These are phyloP conservation scores for Coenonympha arcania DNA, from an alignment of 2,888 invertebrate genomes.

Conservation along the genomic window DNA sequence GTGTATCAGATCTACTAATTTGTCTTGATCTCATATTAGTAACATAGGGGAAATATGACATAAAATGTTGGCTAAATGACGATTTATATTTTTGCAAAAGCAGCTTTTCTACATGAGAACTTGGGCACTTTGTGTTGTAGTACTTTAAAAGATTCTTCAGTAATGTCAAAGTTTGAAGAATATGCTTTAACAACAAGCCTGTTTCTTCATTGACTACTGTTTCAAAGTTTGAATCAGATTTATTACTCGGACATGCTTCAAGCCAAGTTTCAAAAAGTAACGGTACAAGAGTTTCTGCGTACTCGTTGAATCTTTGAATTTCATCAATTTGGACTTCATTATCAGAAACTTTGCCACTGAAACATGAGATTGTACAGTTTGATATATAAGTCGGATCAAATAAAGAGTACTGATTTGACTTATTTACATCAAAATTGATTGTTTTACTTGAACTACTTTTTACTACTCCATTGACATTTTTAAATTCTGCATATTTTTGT, in stretches of 20 bases:
- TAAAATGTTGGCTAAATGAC: slow-evolving; percentile 71
- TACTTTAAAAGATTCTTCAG: slow-evolving; percentile 68
- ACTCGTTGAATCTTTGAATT: slow-evolving; percentile 72
- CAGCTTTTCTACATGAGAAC: slow-evolving; percentile 58
- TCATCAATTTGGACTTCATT: slow-evolving; percentile 51
- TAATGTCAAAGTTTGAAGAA: slow-evolving; percentile 76
- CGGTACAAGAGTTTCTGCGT: slow-evolving; percentile 81
- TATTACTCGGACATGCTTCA: slow-evolving; percentile 78
- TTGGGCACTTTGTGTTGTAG: slow-evolving; percentile 48
- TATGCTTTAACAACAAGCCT: slow-evolving; percentile 75
- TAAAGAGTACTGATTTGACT: slow-evolving; percentile 47
- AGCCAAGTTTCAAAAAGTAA: slow-evolving; percentile 88
- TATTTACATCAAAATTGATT: slow-evolving; percentile 41
- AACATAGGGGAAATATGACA: slow-evolving; percentile 75
- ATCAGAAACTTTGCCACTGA: slow-evolving; percentile 56
- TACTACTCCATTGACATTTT: slow-evolving; percentile 35
- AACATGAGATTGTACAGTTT: slow-evolving; percentile 55
- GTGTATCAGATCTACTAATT: slow-evolving; percentile 33
- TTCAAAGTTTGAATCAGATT: slow-evolving; percentile 54
- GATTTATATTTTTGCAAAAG: slow-evolving; percentile 71
- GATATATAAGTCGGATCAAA: slow-evolving; percentile 48
- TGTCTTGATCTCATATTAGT: slow-evolving; percentile 56
- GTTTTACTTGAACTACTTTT: slow-evolving; percentile 31
- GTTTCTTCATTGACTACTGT: slow-evolving; percentile 77
- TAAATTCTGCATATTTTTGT: slow-evolving; percentile 48